Percentiles rank a stretch among this genome's conserved stretches.
Conservation (phyloP, 2,888 invertebrate genomes). For the Volucella inanis region DNA sequence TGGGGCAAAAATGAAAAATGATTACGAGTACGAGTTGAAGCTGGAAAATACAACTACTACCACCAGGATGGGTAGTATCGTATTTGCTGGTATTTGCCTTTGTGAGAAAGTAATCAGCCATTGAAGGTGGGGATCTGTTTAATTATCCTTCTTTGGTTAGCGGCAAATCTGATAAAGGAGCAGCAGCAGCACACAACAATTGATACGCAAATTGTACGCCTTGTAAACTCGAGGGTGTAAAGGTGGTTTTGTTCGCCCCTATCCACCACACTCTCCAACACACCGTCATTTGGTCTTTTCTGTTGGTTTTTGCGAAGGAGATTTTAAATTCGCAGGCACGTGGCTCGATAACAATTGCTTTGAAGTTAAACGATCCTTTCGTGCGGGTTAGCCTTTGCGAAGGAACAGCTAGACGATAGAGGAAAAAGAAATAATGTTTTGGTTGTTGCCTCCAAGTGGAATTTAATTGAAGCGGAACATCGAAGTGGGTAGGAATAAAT, state of each 20-base stretch:
- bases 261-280: too few species aligned
- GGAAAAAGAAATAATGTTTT: too few species aligned
- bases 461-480: too few species aligned
- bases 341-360: conserved; percentile 33
- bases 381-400: not conserved
- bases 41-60: too few species aligned
- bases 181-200: conserved; percentile 35
- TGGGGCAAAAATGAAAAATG: conserved; percentile 34
- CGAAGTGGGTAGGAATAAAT: too few species aligned
- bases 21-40: not conserved
- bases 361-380: conserved; percentile 32
- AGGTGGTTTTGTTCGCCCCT: not conserved
- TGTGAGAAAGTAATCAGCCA: conserved; percentile 11
- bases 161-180: conserved; percentile 54
- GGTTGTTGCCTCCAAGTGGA: too few species aligned
- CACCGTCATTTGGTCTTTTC: conserved; percentile 1
- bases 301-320: not conserved
- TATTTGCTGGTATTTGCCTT: conserved; percentile 2
- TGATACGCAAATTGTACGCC: conserved; percentile 59
- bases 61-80: too few species aligned
- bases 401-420: not conserved
- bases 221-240: conserved; percentile 35
- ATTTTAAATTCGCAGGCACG: conserved; percentile 16
- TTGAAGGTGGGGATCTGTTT: conserved; percentile 21
- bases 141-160: conserved; percentile 61